These are phyloP conservation scores for Sigmodon hispidus DNA, from an alignment of 2,113 vertebrate genomes.

Conservation along the genomic window DNA sequence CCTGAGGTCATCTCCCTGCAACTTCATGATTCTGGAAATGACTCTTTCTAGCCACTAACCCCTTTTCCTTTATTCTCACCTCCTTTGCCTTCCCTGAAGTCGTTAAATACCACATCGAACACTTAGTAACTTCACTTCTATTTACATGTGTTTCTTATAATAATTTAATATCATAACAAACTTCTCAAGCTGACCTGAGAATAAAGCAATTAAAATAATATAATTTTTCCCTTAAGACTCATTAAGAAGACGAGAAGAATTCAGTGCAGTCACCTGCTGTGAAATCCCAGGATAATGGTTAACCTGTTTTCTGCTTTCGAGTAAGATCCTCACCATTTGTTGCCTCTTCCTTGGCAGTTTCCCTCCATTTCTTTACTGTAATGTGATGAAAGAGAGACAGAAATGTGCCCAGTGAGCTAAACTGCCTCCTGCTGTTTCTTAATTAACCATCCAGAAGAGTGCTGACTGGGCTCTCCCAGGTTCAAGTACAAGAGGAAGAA, in stretches of 20 bases:
- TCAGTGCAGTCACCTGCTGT: slow-evolving; percentile 56
- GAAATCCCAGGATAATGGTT: slow-evolving; percentile 46
- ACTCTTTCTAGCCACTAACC: background rate
- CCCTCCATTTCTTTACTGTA: background rate
- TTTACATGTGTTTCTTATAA: slow-evolving; percentile 75
- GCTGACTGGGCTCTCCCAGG: background rate
- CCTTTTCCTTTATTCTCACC: background rate
- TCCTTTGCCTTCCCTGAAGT: background rate
- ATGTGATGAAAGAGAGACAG: background rate
- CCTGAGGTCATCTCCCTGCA: background rate
- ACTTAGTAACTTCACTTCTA: slow-evolving; percentile 54
- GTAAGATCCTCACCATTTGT: slow-evolving; percentile 5
- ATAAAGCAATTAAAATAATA: slow-evolving; percentile 78
- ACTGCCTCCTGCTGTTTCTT: background rate
- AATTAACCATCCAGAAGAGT: background rate
- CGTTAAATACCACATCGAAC: background rate
- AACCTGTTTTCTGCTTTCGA: slow-evolving; percentile 50
- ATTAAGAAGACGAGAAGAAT: slow-evolving; percentile 65
- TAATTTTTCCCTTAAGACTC: slow-evolving; percentile 70
- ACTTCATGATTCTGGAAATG: background rate
- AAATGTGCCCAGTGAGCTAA: background rate
- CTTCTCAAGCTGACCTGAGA: slow-evolving; percentile 78
- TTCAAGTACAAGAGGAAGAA: background rate
- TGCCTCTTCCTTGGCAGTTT: background rate
- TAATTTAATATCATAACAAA: slow-evolving; percentile 77